Percentiles rank a stretch among this genome's conserved stretches.
Evolutionary conservation across 2,797 vertebrate species (phyloP).

Genomic region (Notolepis coatsorum): DNA sequence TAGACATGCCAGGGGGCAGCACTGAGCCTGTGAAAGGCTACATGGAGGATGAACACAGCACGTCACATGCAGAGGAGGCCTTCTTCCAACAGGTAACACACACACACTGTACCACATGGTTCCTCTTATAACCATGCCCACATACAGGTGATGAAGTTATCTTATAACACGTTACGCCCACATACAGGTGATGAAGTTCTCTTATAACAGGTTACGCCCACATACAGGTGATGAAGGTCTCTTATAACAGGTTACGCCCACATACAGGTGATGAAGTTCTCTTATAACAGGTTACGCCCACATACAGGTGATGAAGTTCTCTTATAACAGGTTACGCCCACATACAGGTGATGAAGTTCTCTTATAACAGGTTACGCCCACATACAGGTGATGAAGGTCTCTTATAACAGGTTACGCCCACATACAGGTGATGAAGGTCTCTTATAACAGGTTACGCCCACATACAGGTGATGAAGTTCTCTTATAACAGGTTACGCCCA

Average conservation of each 20-base stretch:
- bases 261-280: neutral
- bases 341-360: constrained; percentile 4
- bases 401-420: too few species aligned
- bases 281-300: too few species aligned
- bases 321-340: too few species aligned
- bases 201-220: too few species aligned
- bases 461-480: constrained; percentile 4
- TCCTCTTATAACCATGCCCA: neutral
- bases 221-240: constrained; percentile 4
- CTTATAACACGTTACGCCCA: too few species aligned
- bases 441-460: too few species aligned
- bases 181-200: too few species aligned
- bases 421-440: too few species aligned
- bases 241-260: neutral
- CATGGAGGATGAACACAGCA: constrained; percentile 93
- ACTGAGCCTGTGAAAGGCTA: constrained; percentile 85
- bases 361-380: neutral
- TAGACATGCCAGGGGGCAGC: constrained; percentile 85
- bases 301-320: too few species aligned
- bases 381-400: neutral
- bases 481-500: neutral
- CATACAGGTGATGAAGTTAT: too few species aligned
- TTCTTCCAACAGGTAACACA: constrained; percentile 87
- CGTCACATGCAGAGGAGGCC: constrained; percentile 91
- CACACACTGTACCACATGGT: neutral